These are phyloP conservation scores for Atrichornis clamosus DNA, from an alignment of 2,113 vertebrate species.

Conservation along the genomic window DNA sequence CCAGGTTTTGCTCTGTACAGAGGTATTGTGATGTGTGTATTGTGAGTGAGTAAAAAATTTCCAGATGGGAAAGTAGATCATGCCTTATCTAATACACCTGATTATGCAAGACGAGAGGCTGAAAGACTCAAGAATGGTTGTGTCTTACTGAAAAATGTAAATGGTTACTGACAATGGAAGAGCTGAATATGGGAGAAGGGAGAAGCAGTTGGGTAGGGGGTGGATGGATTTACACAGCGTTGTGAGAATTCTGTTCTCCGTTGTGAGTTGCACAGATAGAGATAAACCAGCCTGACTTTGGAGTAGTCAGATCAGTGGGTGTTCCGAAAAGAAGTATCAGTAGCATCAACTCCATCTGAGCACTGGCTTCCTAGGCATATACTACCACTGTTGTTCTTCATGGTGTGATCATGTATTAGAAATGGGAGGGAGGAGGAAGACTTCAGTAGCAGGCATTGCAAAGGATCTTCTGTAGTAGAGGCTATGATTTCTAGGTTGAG, in stretches of 20 bases:
- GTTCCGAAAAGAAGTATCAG: not conserved
- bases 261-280: not conserved
- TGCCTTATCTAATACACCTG: not conserved
- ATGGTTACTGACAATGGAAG: not conserved
- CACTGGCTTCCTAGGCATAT: not conserved
- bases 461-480: not conserved
- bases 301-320: not conserved
- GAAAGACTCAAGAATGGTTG: not conserved
- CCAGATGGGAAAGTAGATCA: not conserved
- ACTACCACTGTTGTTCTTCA: not conserved
- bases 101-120: not conserved
- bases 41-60: not conserved
- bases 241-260: not conserved
- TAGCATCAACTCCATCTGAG: not conserved
- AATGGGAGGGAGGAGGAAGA: not conserved
- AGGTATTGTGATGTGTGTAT: slow-evolving; percentile 71
- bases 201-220: not conserved
- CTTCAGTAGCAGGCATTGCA: not conserved
- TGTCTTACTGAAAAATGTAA: not conserved
- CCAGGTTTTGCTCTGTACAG: slow-evolving; percentile 80
- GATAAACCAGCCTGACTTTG: not conserved
- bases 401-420: not conserved
- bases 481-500: not conserved
- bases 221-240: not conserved
- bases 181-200: not conserved